Percentiles rank a stretch among this genome's conserved stretches.
phyloP scores from a whole-genome alignment of 2,888 invertebrate genomes.

The Venustoraphidia nigricollis region DNA sequence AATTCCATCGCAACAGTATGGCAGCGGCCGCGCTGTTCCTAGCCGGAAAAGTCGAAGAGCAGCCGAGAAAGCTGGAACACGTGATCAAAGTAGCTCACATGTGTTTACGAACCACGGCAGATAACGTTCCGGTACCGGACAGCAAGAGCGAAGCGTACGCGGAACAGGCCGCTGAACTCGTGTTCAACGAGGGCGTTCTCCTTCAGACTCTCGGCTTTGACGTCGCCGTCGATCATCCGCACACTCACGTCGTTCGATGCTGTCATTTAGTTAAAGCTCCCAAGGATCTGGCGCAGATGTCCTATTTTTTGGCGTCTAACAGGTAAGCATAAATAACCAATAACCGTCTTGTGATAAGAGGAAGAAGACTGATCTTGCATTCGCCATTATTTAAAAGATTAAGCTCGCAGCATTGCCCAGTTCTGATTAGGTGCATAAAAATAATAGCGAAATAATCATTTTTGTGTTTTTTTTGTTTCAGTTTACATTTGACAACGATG shows the following conservation, averaged over 20 bases:
- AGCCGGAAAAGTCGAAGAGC: constrained; percentile 96
- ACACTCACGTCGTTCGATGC: constrained; percentile 80
- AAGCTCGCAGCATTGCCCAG: no score
- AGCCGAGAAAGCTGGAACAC: constrained; percentile 93
- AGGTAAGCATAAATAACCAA: constrained; percentile 37
- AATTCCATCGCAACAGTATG: constrained; percentile 88
- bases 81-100: constrained; percentile 83
- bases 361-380: no score
- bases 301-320: constrained; percentile 98
- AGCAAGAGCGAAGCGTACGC: constrained; percentile 50
- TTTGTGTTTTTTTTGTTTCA: constrained; percentile 33
- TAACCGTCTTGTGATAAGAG: no score
- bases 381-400: no score
- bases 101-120: constrained; percentile 59
- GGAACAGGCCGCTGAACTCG: constrained; percentile 79
- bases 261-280: constrained; percentile 45
- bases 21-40: constrained; percentile 90
- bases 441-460: not conserved
- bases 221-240: constrained; percentile 95
- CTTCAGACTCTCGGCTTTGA: constrained; percentile 97
- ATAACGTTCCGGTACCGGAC: constrained; percentile 59
- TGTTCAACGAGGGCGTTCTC: constrained; percentile 91
- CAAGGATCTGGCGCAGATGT: constrained; percentile 93
- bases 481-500: constrained; percentile 94
- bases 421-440: not conserved